phyloP scores from a whole-genome alignment of 92 coral and sea anemone species.

The Parazoanthus darwini region DNA sequence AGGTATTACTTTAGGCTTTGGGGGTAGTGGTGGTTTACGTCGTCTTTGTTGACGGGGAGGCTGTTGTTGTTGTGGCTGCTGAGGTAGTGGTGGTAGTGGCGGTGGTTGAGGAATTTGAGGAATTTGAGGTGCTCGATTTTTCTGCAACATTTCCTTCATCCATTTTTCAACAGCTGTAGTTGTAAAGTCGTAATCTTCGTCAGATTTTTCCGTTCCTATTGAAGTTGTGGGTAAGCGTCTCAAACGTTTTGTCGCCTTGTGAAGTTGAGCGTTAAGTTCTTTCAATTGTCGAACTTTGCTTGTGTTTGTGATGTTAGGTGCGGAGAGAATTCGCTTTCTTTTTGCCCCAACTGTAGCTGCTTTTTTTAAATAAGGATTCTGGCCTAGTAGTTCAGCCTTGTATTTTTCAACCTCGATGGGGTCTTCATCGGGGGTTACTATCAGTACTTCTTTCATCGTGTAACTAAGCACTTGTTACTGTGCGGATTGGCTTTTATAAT shows the following conservation, averaged over 20 bases:
- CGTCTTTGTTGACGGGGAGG: neutral
- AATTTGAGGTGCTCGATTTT: no score
- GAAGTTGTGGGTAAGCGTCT: conserved; percentile 13
- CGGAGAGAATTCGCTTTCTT: neutral
- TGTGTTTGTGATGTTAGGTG: neutral
- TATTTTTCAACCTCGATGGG: conserved; percentile 12
- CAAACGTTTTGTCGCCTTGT: neutral
- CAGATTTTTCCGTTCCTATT: conserved; percentile 4
- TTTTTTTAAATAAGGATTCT: conserved; percentile 1
- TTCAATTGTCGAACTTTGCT: neutral
- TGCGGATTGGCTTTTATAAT: neutral
- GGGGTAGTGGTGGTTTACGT: neutral
- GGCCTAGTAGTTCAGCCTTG: conserved; percentile 7
- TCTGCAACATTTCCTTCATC: no score
- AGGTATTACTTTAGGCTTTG: conserved; percentile 4
- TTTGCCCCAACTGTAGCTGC: conserved; percentile 6
- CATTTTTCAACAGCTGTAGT: neutral
- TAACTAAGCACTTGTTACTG: neutral
- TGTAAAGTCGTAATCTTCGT: conserved; percentile 9
- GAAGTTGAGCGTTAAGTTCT: neutral
- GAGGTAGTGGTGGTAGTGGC: conserved; percentile 9
- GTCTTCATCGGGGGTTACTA: conserved; percentile 3
- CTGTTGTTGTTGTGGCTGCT: neutral
- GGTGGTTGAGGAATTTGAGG: no score
- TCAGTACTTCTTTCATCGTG: conserved; percentile 18